Evolutionary conservation across 1,140 invertebrate genomes (phyloP).

Genomic region (Pemphigus obesinymphae): DNA sequence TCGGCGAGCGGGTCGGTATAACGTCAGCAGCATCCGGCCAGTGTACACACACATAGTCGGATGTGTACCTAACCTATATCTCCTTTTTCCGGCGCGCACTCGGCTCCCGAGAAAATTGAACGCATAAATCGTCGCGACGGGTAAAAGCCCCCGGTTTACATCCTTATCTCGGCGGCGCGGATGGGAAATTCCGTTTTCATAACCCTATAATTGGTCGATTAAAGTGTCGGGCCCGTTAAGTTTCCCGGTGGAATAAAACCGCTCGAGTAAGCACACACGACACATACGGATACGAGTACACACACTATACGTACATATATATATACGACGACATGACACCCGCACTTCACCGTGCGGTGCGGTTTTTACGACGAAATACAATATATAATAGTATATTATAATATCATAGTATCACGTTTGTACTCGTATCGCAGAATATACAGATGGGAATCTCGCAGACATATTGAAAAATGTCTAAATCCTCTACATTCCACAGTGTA

Average conservation of each 20-base stretch:
- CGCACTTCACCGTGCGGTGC: not conserved
- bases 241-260: not conserved
- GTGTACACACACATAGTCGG: too few relatives aligned
- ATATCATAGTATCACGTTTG: too few relatives aligned
- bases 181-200: conserved; percentile 13
- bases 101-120: conserved; percentile 15
- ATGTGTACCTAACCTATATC: too few relatives aligned
- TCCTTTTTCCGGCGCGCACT: too few relatives aligned
- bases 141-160: conserved; percentile 4
- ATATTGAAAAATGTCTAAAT: too few relatives aligned
- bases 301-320: not conserved
- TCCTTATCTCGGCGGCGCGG: not conserved
- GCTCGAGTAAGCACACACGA: not conserved
- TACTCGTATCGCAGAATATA: too few relatives aligned
- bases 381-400: too few relatives aligned
- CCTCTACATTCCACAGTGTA: too few relatives aligned
- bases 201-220: conserved; percentile 22
- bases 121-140: not conserved
- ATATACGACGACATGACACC: not conserved
- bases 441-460: too few relatives aligned
- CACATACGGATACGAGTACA: not conserved
- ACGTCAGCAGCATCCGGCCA: too few relatives aligned
- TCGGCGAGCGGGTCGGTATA: too few relatives aligned
- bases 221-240: conserved; percentile 23
- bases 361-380: too few relatives aligned